Conservation (phyloP, 2,113 vertebrate species). For the Oreochromis tanganicae region DNA sequence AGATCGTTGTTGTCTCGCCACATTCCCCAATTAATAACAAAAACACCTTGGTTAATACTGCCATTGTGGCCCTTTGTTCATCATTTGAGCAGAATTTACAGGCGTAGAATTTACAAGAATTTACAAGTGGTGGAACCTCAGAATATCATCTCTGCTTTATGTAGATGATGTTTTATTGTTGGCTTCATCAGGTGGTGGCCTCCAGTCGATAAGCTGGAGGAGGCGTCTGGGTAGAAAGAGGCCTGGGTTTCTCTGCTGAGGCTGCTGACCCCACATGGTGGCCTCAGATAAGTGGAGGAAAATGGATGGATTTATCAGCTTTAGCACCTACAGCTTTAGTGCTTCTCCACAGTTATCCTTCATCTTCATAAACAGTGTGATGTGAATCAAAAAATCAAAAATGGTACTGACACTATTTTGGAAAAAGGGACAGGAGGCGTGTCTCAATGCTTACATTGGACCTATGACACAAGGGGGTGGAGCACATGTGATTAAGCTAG, state of each 20-base stretch:
- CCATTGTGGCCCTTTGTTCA: neutral
- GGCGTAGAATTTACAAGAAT: neutral
- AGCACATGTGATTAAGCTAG: fast-evolving
- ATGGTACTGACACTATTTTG: neutral
- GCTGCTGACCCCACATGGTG: fast-evolving
- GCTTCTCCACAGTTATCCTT: neutral
- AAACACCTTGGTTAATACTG: neutral
- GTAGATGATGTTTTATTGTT: neutral
- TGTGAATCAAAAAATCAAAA: neutral
- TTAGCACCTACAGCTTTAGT: neutral
- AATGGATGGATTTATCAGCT: neutral
- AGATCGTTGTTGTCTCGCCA: neutral
- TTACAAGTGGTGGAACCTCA: neutral
- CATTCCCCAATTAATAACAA: neutral
- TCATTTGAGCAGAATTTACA: neutral
- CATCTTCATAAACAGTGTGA: neutral
- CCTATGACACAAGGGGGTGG: neutral
- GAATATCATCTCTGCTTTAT: neutral
- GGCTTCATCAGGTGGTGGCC: neutral
- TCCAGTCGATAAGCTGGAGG: neutral
- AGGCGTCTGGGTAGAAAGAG: neutral
- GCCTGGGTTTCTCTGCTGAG: neutral
- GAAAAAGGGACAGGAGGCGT: fast-evolving
- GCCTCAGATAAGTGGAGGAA: neutral
- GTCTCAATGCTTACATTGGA: neutral